A percentile compares a stretch with the other conserved stretches of the same genome.
These are phyloP conservation scores for Ladona fulva DNA, from an alignment of 1,140 invertebrate genomes.

Conservation along the genomic window DNA sequence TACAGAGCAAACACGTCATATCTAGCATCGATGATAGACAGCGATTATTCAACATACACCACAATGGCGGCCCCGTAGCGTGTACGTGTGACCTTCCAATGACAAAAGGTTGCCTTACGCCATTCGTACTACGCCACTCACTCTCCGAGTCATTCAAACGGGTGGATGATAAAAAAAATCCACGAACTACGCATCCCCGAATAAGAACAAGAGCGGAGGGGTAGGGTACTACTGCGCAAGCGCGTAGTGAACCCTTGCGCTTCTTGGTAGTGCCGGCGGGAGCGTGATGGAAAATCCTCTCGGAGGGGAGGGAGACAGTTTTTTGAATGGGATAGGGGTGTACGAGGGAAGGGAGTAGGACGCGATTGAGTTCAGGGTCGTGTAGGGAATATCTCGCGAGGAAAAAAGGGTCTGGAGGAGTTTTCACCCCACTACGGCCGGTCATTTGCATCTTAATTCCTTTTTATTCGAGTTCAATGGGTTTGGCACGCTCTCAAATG, in stretches of 20 bases:
- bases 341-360: not conserved
- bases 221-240: not conserved
- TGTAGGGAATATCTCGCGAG: not conserved
- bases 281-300: not conserved
- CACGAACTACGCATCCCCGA: too few species aligned
- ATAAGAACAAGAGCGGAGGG: not conserved
- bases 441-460: constrained; percentile 9
- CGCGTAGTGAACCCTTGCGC: too few species aligned
- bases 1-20: too few species aligned
- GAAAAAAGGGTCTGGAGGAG: not conserved
- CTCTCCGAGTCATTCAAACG: too few species aligned
- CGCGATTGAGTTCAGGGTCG: not conserved
- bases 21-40: too few species aligned
- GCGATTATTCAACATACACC: too few species aligned
- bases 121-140: too few species aligned
- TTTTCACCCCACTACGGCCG: not conserved
- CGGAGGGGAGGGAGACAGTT: not conserved
- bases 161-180: too few species aligned
- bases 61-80: too few species aligned
- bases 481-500: constrained; percentile 3
- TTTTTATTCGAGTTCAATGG: constrained; percentile 7
- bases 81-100: too few species aligned
- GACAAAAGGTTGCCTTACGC: too few species aligned
- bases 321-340: not conserved
- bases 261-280: too few species aligned